These are phyloP conservation scores for Spilarctia lutea DNA, from an alignment of 2,888 invertebrate species.

Conservation along the genomic window DNA sequence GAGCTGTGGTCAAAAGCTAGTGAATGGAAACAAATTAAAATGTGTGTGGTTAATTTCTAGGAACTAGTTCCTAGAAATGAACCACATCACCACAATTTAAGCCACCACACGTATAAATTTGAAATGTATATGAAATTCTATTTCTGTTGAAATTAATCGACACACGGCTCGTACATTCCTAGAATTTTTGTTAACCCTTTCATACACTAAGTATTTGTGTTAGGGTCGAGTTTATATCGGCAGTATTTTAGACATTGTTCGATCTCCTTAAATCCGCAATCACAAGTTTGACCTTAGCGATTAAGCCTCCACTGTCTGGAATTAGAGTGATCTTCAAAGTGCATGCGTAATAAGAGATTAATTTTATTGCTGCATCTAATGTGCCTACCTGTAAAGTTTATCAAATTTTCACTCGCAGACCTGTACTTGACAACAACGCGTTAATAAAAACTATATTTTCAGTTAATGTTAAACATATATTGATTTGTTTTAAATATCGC, in stretches of 20 bases:
- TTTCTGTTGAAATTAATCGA: background rate
- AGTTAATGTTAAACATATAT: too few relatives aligned
- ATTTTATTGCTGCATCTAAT: too few relatives aligned
- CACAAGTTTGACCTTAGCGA: background rate
- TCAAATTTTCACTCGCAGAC: background rate
- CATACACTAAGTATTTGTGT: background rate
- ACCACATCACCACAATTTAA: too few relatives aligned
- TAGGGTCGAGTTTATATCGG: background rate
- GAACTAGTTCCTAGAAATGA: too few relatives aligned
- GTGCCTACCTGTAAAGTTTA: background rate
- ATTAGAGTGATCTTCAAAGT: background rate
- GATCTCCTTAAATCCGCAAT: background rate
- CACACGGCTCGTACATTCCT: background rate
- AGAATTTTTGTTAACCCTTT: background rate
- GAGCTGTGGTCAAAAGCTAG: too few relatives aligned
- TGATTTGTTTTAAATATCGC: too few relatives aligned
- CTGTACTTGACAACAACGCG: background rate
- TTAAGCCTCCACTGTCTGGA: background rate
- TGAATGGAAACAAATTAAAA: too few relatives aligned
- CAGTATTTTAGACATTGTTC: background rate
- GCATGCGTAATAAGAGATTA: background rate
- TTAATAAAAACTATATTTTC: too few relatives aligned
- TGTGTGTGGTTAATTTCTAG: too few relatives aligned
- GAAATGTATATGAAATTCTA: background rate
- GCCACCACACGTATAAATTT: too few relatives aligned